These are phyloP conservation scores for Rhombomys opimus DNA, from an alignment of 2,113 vertebrate genomes.

Conservation along the genomic window DNA sequence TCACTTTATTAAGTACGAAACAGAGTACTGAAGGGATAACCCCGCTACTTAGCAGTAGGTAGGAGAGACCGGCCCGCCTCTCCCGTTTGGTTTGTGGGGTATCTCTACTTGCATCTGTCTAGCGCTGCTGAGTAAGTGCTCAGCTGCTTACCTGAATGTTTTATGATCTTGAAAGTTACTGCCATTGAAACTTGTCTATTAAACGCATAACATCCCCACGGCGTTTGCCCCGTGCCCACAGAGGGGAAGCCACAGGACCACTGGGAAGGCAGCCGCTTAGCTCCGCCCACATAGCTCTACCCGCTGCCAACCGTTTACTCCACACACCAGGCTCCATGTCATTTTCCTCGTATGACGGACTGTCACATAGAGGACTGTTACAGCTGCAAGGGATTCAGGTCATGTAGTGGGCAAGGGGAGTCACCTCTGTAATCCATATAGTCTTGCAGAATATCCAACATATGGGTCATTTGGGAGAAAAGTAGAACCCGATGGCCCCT, in stretches of 20 bases:
- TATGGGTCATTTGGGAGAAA: constrained; percentile 97
- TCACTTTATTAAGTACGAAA: neutral
- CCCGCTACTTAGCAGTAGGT: neutral
- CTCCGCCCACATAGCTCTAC: neutral
- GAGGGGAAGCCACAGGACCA: neutral
- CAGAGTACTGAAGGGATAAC: neutral
- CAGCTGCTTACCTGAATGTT: neutral
- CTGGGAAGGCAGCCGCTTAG: neutral
- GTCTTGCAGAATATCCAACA: constrained; percentile 96
- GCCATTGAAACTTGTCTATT: neutral
- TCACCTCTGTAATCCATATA: constrained; percentile 95
- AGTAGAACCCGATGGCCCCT: constrained; percentile 94
- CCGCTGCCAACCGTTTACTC: neutral
- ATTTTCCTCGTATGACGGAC: neutral
- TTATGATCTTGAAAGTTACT: neutral
- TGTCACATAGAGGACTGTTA: neutral
- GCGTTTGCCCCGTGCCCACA: neutral
- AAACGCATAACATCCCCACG: neutral
- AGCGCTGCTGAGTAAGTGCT: neutral
- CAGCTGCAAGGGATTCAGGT: neutral
- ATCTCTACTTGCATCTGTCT: neutral
- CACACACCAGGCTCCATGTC: neutral
- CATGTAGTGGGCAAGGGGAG: neutral
- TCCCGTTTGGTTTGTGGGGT: neutral
- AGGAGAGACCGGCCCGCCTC: neutral